phyloP scores from a whole-genome alignment of 2,797 vertebrate genomes.

The Anguilla megastoma region DNA sequence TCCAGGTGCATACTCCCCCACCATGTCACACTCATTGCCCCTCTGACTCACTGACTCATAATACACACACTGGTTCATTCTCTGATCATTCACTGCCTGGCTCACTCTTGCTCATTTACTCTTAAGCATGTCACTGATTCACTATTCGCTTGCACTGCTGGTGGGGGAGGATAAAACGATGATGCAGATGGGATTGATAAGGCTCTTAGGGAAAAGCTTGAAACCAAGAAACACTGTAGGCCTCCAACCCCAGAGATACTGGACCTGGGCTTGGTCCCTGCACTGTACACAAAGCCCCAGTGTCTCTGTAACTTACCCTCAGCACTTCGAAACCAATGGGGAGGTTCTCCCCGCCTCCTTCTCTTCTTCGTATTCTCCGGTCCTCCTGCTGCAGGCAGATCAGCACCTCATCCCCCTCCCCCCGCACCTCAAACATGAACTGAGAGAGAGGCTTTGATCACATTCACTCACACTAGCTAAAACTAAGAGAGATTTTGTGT shows the following conservation, averaged over 20 bases:
- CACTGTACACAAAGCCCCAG: background rate
- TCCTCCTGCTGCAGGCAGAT: constrained; percentile 83
- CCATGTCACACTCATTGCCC: background rate
- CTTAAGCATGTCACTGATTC: background rate
- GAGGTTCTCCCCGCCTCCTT: constrained; percentile 76
- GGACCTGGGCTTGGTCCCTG: background rate
- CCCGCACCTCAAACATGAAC: constrained; percentile 76
- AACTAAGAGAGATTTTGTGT: background rate
- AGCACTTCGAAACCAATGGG: constrained; percentile 81
- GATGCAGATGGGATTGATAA: background rate
- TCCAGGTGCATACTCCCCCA: background rate
- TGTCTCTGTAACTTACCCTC: constrained; percentile 60
- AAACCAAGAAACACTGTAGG: background rate
- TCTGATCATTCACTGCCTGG: no score
- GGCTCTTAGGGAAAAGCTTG: background rate
- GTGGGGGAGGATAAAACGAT: background rate
- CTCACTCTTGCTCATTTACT: background rate
- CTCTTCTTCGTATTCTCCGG: constrained; percentile 68
- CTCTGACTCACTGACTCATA: background rate
- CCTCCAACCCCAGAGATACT: background rate
- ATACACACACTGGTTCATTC: background rate
- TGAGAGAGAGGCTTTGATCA: constrained; percentile 41
- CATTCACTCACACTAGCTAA: background rate
- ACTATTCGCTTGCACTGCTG: background rate
- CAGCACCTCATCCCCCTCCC: constrained; percentile 70